Conservation (phyloP, 2,797 vertebrate species). For the Argentina silus region DNA sequence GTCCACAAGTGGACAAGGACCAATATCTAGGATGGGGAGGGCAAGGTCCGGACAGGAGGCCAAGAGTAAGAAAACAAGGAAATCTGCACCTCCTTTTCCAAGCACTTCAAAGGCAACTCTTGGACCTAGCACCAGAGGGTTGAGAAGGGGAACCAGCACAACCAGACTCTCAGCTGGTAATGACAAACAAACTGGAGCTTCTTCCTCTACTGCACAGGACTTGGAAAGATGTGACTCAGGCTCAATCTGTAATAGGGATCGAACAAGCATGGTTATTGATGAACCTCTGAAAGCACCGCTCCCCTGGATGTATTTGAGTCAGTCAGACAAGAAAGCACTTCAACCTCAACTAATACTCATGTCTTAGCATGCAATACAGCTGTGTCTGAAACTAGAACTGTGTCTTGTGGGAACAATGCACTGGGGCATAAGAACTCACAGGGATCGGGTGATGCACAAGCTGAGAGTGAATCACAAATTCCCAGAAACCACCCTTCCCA, state of each 20-base stretch:
- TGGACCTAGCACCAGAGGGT: conserved; percentile 39
- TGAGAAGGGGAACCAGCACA: conserved; percentile 67
- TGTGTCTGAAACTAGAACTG: not conserved
- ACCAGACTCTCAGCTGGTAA: conserved; percentile 53
- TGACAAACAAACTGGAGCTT: conserved; percentile 10
- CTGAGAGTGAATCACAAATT: conserved; percentile 10
- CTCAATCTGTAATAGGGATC: conserved; percentile 33
- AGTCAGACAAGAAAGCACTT: conserved; percentile 28
- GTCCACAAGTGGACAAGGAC: too few species aligned
- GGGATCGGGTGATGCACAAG: not conserved
- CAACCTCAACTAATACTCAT: conserved; percentile 8
- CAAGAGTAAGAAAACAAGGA: conserved; percentile 67
- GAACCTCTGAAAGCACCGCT: conserved; percentile 38
- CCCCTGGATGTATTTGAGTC: conserved; percentile 23
- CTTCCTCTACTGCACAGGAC: conserved; percentile 27
- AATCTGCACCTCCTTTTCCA: conserved; percentile 42
- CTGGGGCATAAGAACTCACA: conserved; percentile 19
- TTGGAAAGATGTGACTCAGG: conserved; percentile 36
- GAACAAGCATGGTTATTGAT: conserved; percentile 69
- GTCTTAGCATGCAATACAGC: conserved; percentile 15
- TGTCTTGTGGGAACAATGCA: conserved; percentile 27
- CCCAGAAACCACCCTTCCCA: not conserved
- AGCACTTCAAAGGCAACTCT: conserved; percentile 55
- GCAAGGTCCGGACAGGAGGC: conserved; percentile 55
- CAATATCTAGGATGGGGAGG: conserved; percentile 30